Evolutionary conservation across 2,113 vertebrate species (phyloP), one percentile per base, ranked within the genome.

Genomic region (Beaufortia kweichowensis): DNA sequence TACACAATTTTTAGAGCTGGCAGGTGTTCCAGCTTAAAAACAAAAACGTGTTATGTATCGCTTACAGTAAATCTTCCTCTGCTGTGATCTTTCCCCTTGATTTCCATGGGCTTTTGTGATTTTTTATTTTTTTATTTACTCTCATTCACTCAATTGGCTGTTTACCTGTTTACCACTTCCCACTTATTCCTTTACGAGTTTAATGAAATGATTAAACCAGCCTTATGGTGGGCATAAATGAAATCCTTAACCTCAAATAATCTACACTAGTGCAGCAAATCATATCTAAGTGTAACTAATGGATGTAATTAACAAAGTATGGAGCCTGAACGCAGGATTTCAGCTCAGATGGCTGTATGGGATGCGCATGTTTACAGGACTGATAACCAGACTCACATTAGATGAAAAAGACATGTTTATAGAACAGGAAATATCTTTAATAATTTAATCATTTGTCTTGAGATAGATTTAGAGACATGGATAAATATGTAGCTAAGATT

Each of bases 231-330:
- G 76, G 31, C 41, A 63, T 69, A 78, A 77, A 78, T 62, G 55
- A 17, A 78, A 70, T 70, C 57, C 66, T 78, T 70, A 69, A 78
- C 66, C 66, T 70, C 14, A 35, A 62, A 21, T 63, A 70, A 78
- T 78, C 39, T 53, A 65, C 43, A 71, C 68, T 15, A 70, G 56
- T 50, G 66, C 21, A 48, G 41, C 57, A 63, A 60, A 70, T 78
- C 39, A 57, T 23, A 33, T 50, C 41, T 39, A 9, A 48, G 57
- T 53, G 28, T 24, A 33, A 33, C 50, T 70, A 78, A 78, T 78
- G 60, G 60, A 43, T n/a, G 28, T 46, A 50, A 78, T 76, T 59
- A 76, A 66, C 65, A 60, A 56, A 31, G 23, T 62, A 77, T 69
- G 39, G 41, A 77, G 8, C 17, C 57, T 41, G 43, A 60, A 21